Base-by-base conservation (phyloP, 2,113 vertebrate species). In the Tychaedon coryphoeus region DNA sequence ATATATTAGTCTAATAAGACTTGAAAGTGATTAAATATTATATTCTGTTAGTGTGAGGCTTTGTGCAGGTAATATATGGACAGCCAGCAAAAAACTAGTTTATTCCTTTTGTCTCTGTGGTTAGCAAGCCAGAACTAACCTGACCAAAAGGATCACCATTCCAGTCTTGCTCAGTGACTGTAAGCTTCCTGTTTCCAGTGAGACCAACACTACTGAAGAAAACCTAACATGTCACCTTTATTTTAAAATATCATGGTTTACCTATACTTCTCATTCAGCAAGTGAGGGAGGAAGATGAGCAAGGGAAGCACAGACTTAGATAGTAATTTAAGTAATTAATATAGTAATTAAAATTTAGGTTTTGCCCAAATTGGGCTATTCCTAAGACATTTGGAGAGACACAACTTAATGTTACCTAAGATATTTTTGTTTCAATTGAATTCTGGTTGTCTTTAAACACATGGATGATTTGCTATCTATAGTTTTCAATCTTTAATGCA, bases 211-310 rank as follows among this genome's bases (percentile, higher is more conserved):
- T 26, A 26, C 14, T 60, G 16, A 45, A 60, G 50, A 79, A 79
- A 83, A 19, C 7, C 24, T 54, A 54, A 36, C 3, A 51, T 17
- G 5, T 54, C 11, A 13, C 7, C 17, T 71, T 66, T 79, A 18
- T 75, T 62, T 75, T 57, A 34, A 53, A 79, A 71, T 48, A 51
- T 19, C 2, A 2, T 42, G 2, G 3, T 61, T 70, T 57, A 56
- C 7, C 11, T 74, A 22, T 7, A 15, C 9, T 72, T 64, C 42
- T 47, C 25, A 62, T 67, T 87, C 20, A 33, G 4, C 12, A 67
- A 31, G 9, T 50, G 4, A 6, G 4, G 2, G 5, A 24, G 47
- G 8, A 0, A 8, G 23, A 6, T 4, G 16, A 3, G 1, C 8
- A 3, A 51, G 19, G 23, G 2, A 28, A 38, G 2, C 3, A 4